phyloP scores from a whole-genome alignment of 2,113 vertebrate genomes.

The Redunca redunca region DNA sequence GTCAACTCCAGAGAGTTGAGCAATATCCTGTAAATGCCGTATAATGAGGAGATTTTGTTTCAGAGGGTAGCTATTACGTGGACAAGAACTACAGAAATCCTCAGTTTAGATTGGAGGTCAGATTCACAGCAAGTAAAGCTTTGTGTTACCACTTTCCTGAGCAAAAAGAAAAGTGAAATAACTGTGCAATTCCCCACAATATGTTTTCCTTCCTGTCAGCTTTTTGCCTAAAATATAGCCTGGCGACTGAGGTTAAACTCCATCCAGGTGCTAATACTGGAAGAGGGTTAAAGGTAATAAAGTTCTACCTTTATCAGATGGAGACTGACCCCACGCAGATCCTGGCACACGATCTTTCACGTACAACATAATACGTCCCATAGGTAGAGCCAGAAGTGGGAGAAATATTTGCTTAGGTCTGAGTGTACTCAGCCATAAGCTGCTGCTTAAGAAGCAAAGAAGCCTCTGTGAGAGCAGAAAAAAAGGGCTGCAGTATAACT shows the following conservation, averaged over 20 bases:
- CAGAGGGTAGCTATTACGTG: background rate
- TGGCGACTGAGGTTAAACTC: background rate
- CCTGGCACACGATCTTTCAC: background rate
- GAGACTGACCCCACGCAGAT: background rate
- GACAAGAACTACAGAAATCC: background rate
- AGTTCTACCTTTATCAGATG: background rate
- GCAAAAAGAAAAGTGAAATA: conserved; percentile 33
- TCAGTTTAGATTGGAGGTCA: background rate
- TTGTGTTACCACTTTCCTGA: background rate
- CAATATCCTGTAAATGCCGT: background rate
- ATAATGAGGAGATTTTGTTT: conserved; percentile 4
- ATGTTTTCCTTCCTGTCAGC: background rate
- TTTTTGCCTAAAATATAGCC: conserved; percentile 20
- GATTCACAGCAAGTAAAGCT: conserved; percentile 7
- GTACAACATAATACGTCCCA: too few species aligned
- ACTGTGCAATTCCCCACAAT: background rate
- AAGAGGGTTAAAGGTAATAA: background rate
- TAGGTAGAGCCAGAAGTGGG: background rate
- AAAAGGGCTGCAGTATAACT: background rate
- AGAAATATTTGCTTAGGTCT: background rate
- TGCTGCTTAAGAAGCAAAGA: background rate
- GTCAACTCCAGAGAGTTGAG: background rate
- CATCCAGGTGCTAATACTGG: background rate
- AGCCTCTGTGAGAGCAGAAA: background rate
- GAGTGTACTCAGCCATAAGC: background rate